Conservation (phyloP, 2,797 vertebrate species). For the Macroramphosus scolopax region DNA sequence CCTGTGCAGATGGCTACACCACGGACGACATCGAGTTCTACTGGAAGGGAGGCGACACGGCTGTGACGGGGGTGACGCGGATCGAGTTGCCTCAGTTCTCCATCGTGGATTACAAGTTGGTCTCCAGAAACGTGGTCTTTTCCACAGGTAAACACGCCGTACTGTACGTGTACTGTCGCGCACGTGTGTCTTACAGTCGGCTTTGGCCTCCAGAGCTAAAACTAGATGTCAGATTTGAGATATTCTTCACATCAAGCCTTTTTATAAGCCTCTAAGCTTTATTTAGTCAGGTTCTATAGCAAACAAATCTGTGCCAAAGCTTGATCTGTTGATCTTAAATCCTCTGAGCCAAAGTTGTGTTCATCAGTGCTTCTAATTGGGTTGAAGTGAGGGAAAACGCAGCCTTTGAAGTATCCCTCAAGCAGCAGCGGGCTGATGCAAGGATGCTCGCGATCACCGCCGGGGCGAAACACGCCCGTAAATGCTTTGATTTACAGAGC, state of each 20-base stretch:
- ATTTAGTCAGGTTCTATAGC: too few species aligned
- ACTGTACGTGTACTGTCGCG: too few species aligned
- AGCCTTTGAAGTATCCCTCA: conserved; percentile 55
- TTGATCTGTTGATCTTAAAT: too few species aligned
- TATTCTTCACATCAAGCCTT: conserved; percentile 31
- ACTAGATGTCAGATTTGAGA: too few species aligned
- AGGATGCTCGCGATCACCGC: conserved; percentile 1
- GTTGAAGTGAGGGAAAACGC: conserved; percentile 50
- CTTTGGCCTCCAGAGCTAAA: too few species aligned
- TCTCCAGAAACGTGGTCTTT: conserved; percentile 97
- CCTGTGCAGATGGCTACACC: conserved; percentile 74
- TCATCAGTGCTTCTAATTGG: conserved; percentile 60
- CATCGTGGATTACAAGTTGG: conserved; percentile 97
- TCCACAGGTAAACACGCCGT: conserved; percentile 97
- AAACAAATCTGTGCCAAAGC: conserved; percentile 38
- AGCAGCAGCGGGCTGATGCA: conserved; percentile 21
- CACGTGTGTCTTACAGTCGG: too few species aligned
- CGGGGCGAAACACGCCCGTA: conserved; percentile 6
- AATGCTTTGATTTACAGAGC: conserved; percentile 19
- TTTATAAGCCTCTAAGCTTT: too few species aligned
- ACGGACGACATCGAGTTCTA: conserved; percentile 78
- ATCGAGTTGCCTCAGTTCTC: conserved; percentile 98
- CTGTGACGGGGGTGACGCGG: conserved; percentile 88
- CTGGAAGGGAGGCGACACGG: conserved; percentile 73
- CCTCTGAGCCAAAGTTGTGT: conserved; percentile 48